phyloP scores from a whole-genome alignment of 2,888 invertebrate species.

The Lobophora halterata region DNA sequence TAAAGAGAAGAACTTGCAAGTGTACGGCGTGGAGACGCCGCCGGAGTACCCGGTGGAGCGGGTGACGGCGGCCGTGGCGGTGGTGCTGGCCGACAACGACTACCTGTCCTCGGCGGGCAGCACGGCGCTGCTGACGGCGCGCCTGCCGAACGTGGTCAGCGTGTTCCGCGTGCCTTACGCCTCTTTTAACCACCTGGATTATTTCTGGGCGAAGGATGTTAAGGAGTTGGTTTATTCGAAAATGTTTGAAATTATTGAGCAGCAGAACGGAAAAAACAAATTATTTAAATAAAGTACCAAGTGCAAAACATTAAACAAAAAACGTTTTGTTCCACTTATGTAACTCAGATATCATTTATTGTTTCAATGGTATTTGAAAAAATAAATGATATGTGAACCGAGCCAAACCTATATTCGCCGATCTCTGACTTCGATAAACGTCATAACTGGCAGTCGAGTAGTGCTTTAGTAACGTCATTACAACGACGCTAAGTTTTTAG shows the following conservation, averaged over 20 bases:
- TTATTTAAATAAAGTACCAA: too few species aligned
- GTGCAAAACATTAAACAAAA: too few species aligned
- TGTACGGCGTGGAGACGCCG: constrained; percentile 26
- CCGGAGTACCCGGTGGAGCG: constrained; percentile 19
- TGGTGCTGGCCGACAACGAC: constrained; percentile 37
- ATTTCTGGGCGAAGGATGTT: constrained; percentile 35
- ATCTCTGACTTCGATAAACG: constrained; percentile 8
- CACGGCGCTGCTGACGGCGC: constrained; percentile 25
- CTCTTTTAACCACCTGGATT: constrained; percentile 40
- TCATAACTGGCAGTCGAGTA: constrained; percentile 6
- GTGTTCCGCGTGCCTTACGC: constrained; percentile 26
- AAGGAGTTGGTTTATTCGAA: constrained; percentile 27
- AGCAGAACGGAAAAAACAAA: too few species aligned
- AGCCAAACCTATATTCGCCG: too few species aligned
- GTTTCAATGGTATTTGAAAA: too few species aligned
- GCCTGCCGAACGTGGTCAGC: constrained; percentile 33
- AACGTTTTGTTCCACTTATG: too few species aligned
- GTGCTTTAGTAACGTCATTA: constrained; percentile 17
- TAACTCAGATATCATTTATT: too few species aligned
- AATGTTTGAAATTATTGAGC: too few species aligned
- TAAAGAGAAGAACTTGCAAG: constrained; percentile 24
- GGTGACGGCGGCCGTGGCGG: constrained; percentile 31
- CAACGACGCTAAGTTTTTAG: constrained; percentile 23
- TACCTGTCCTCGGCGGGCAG: constrained; percentile 32
- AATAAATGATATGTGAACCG: too few species aligned